phyloP scores from a whole-genome alignment of 2,888 invertebrate species.

The Galeopsomyia nigrocyanea region DNA sequence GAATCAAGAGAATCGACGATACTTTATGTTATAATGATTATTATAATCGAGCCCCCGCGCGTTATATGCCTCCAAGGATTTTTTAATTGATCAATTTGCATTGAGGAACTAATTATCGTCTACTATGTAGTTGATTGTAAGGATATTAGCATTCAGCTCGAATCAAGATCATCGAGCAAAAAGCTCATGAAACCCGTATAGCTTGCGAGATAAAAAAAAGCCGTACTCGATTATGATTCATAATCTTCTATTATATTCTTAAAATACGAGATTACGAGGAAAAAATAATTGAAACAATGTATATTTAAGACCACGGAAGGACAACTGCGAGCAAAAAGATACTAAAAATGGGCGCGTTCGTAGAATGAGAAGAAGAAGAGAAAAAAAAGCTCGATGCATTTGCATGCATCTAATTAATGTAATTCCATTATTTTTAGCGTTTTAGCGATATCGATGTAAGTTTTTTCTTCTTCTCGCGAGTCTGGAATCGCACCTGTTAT shows the following conservation, averaged over 20 bases:
- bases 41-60: constrained; percentile 57
- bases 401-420: constrained; percentile 15
- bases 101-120: constrained; percentile 59
- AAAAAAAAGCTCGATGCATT: constrained; percentile 23
- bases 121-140: constrained; percentile 56
- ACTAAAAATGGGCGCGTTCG: constrained; percentile 9
- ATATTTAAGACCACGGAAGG: constrained; percentile 21
- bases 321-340: constrained; percentile 12
- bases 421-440: constrained; percentile 28
- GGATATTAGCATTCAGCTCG: constrained; percentile 52
- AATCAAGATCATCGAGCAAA: constrained; percentile 36
- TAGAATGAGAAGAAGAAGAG: constrained; percentile 8
- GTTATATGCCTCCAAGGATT: constrained; percentile 54
- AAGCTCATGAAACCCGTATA: constrained; percentile 28
- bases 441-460: constrained; percentile 5
- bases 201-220: constrained; percentile 15
- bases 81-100: constrained; percentile 57
- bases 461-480: neutral
- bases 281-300: neutral
- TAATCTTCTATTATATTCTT: no score
- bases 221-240: no score
- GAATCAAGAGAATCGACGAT: neutral
- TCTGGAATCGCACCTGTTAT: constrained; percentile 4
- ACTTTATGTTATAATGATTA: constrained; percentile 50
- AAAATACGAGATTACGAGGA: no score